A percentile compares a stretch with the other conserved stretches of the same genome.
Conservation (phyloP, 2,113 vertebrate species). For the Labeo rohita region DNA sequence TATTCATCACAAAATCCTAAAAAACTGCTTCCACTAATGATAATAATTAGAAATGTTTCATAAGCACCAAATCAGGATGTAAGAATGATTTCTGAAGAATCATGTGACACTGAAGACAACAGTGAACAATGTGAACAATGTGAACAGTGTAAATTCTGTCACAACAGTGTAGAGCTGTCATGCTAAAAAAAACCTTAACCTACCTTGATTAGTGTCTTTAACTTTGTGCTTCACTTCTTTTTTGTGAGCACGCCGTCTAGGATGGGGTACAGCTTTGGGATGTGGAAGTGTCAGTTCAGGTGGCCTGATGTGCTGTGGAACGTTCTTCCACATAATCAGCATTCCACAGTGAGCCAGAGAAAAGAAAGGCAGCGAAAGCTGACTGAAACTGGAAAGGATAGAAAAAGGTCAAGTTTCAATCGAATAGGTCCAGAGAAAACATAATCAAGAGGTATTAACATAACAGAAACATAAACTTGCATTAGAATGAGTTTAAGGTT, state of each 20-base stretch:
- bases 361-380: conserved; percentile 81
- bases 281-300: conserved; percentile 32
- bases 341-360: conserved; percentile 84
- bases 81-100: not conserved
- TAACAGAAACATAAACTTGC: not conserved
- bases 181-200: not conserved
- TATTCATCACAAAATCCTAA: too few species aligned
- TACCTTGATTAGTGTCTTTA: conserved; percentile 50
- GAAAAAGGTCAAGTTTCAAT: not conserved
- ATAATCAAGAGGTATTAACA: not conserved
- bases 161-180: not conserved
- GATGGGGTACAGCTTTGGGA: conserved; percentile 16
- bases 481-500: not conserved
- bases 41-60: not conserved
- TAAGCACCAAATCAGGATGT: not conserved
- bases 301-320: conserved; percentile 12
- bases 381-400: conserved; percentile 76
- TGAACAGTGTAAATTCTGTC: not conserved
- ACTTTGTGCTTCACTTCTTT: not conserved
- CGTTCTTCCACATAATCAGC: conserved; percentile 71
- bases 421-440: not conserved
- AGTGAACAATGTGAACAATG: too few species aligned
- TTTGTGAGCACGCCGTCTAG: not conserved
- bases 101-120: not conserved
- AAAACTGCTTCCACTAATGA: not conserved